Conservation (phyloP, 1,140 invertebrate species). For the Temnothorax curvispinosus region DNA sequence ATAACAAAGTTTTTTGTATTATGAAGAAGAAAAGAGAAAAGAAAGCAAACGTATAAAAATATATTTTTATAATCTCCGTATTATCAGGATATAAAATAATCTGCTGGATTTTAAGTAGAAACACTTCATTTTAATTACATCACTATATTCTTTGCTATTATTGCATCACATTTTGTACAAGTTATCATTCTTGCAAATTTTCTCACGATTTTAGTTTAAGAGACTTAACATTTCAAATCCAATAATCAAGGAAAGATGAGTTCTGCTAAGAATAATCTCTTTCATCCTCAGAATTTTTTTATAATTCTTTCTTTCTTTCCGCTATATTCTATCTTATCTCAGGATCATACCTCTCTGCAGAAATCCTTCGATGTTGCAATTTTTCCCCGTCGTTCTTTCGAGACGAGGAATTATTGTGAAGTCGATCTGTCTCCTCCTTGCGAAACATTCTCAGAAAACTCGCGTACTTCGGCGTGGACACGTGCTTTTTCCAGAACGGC, state of each 20-base stretch:
- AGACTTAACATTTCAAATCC: neutral
- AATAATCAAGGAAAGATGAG: neutral
- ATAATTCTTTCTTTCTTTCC: neutral
- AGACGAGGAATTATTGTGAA: neutral
- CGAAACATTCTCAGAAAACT: slow-evolving; percentile 14
- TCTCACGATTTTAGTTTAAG: neutral
- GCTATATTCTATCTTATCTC: neutral
- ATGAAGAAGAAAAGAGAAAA: neutral
- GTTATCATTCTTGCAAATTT: neutral
- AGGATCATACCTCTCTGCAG: neutral
- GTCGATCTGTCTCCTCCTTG: slow-evolving; percentile 1
- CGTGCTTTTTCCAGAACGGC: neutral
- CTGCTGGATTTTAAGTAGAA: neutral
- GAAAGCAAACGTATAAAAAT: neutral
- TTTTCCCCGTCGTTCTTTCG: neutral
- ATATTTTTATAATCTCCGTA: neutral
- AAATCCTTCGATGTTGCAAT: neutral
- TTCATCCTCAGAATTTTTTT: neutral
- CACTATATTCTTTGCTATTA: neutral
- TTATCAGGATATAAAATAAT: neutral
- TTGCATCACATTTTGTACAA: neutral
- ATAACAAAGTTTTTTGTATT: neutral
- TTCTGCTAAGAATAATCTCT: neutral
- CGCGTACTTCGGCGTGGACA: slow-evolving; percentile 3
- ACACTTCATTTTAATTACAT: neutral